These are phyloP conservation scores for Zosterops lateralis DNA, from an alignment of 2,113 vertebrate genomes.

Conservation along the genomic window DNA sequence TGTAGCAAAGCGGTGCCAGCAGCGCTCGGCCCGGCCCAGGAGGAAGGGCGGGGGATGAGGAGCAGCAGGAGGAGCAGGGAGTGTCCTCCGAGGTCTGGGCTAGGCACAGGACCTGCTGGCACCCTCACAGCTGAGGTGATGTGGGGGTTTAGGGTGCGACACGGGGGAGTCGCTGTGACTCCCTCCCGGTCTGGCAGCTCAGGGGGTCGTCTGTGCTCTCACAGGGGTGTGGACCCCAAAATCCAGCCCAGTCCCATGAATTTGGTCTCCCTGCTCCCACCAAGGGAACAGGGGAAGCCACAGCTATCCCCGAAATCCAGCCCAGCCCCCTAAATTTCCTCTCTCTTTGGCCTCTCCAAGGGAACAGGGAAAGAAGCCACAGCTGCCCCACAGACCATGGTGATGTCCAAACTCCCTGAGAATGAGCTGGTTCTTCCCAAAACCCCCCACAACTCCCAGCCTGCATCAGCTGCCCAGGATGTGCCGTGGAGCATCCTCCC, in stretches of 20 bases:
- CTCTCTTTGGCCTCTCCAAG: neutral
- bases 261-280: neutral
- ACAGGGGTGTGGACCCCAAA: fast-evolving
- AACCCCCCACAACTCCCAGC: neutral
- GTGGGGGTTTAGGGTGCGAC: neutral
- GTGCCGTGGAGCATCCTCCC: neutral
- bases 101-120: neutral
- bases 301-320: neutral
- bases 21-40: neutral
- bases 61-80: neutral
- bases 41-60: neutral
- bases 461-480: neutral
- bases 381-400: neutral
- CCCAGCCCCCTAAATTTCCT: neutral
- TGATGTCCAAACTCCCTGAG: too few species aligned
- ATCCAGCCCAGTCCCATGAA: neutral
- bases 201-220: neutral
- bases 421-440: neutral
- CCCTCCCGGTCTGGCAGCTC: neutral
- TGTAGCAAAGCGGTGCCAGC: neutral
- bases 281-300: neutral
- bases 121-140: neutral
- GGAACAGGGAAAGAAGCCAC: neutral
- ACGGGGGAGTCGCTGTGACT: neutral
- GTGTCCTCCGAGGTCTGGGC: neutral